Percentiles rank a stretch among this genome's conserved stretches.
Evolutionary conservation across 2,888 invertebrate species (phyloP).

Genomic region (Euphydryas editha): DNA sequence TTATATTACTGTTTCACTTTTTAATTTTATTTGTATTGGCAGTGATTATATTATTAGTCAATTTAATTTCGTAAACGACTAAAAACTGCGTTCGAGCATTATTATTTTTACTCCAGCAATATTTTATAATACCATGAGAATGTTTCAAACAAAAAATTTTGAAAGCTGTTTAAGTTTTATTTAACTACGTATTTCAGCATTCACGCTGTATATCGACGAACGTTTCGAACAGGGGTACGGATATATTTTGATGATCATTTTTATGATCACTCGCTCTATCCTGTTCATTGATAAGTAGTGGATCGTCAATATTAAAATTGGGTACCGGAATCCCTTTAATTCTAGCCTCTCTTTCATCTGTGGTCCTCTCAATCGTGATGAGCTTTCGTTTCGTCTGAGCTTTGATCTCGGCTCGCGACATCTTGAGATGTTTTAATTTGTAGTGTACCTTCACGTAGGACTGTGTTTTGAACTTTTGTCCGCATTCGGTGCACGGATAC

Average conservation of each 20-base stretch:
- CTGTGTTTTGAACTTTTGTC: conserved; percentile 56
- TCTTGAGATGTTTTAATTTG: conserved; percentile 57
- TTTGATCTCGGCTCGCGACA: conserved; percentile 57
- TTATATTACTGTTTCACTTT: neutral
- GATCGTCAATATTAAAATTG: conserved; percentile 12
- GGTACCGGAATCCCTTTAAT: conserved; percentile 11
- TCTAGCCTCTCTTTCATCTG: conserved; percentile 30
- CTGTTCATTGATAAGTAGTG: conserved; percentile 18
- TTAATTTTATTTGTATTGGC: neutral
- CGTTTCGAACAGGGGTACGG: conserved; percentile 46
- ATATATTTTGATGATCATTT: conserved; percentile 22
- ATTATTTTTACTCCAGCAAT: neutral
- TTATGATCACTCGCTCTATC: conserved; percentile 16
- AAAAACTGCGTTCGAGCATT: neutral
- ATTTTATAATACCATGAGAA: neutral
- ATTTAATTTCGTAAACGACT: neutral
- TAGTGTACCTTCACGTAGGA: conserved; percentile 60
- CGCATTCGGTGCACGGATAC: conserved; percentile 59
- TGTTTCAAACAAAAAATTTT: neutral
- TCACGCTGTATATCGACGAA: conserved; percentile 45
- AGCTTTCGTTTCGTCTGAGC: conserved; percentile 47
- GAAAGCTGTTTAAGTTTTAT: neutral
- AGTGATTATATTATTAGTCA: conserved; percentile 5
- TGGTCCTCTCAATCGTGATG: conserved; percentile 37
- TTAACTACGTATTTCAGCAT: conserved; percentile 12